Conservation (phyloP, 1,140 invertebrate genomes). For the Saccostrea glomerata region DNA sequence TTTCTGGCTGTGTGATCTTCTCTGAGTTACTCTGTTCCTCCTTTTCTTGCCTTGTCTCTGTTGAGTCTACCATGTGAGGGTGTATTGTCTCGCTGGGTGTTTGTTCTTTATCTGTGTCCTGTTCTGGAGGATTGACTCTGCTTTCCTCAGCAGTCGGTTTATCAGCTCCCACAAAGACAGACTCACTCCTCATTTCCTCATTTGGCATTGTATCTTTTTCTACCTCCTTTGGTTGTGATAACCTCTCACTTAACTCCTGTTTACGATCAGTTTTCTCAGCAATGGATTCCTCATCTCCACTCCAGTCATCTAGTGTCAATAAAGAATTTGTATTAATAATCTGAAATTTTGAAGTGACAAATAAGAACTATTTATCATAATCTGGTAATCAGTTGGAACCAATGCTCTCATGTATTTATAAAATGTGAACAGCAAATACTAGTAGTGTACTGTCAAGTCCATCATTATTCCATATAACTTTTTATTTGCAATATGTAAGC, state of each 20-base stretch:
- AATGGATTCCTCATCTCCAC: conserved; percentile 59
- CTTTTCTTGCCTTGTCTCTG: background rate
- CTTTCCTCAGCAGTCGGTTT: background rate
- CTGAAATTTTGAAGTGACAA: background rate
- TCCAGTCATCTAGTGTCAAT: conserved; percentile 60
- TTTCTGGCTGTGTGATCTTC: background rate
- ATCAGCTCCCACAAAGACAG: background rate
- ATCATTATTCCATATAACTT: too few species aligned
- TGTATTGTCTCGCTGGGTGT: background rate
- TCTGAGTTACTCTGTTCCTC: background rate
- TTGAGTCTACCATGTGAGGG: background rate
- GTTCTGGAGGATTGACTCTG: background rate
- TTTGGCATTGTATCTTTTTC: background rate
- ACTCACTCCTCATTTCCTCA: background rate
- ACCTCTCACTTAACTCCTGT: background rate
- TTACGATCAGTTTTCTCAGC: background rate
- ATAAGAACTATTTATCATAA: too few species aligned
- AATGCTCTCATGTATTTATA: too few species aligned
- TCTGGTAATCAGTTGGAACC: too few species aligned
- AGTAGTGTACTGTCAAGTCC: too few species aligned
- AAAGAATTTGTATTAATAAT: background rate
- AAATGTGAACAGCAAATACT: too few species aligned
- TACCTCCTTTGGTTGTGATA: background rate
- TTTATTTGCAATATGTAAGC: too few species aligned
- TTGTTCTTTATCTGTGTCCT: conserved; percentile 7